A percentile compares a stretch with the other conserved stretches of the same genome.
Evolutionary conservation across 2,888 invertebrate genomes (phyloP).

Genomic region (Mythimna vitellina): DNA sequence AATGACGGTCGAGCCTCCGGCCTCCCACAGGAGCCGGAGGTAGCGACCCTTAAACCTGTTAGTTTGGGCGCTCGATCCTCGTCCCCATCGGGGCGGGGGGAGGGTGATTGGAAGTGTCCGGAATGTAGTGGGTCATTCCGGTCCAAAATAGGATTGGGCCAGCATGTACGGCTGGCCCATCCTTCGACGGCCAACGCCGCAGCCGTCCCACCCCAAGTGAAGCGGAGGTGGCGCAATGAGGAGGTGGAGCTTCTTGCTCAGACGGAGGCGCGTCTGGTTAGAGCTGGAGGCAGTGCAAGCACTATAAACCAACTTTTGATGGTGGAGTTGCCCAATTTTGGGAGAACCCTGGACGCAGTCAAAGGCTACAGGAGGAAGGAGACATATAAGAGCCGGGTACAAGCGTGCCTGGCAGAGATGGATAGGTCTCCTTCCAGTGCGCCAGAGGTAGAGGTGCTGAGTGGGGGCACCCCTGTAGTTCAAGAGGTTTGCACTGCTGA

Average conservation of each 20-base stretch:
- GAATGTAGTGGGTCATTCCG: conserved; percentile 1
- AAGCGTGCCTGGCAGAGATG: conserved; percentile 7
- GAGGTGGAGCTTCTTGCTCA: conserved; percentile 13
- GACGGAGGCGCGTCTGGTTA: conserved; percentile 28
- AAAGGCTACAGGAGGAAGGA: conserved; percentile 27
- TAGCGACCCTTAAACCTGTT: background rate
- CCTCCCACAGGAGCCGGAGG: conserved; percentile 31
- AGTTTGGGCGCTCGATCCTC: conserved; percentile 11
- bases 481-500: background rate
- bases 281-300: conserved; percentile 2
- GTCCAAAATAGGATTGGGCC: conserved; percentile 18
- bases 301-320: accelerated
- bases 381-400: conserved; percentile 18
- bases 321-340: conserved; percentile 12
- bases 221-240: conserved; percentile 28
- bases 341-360: conserved; percentile 5
- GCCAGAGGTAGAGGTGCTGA: background rate
- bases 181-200: conserved; percentile 12
- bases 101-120: conserved; percentile 2
- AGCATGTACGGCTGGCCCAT: conserved; percentile 23
- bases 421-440: background rate
- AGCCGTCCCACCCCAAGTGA: conserved; percentile 30
- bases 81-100: conserved; percentile 15
- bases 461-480: background rate
- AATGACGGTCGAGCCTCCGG: conserved; percentile 12